Percentiles rank a stretch among this genome's conserved stretches.
Conservation (phyloP, 2,888 invertebrate species). For the Steinernema scapterisci region DNA sequence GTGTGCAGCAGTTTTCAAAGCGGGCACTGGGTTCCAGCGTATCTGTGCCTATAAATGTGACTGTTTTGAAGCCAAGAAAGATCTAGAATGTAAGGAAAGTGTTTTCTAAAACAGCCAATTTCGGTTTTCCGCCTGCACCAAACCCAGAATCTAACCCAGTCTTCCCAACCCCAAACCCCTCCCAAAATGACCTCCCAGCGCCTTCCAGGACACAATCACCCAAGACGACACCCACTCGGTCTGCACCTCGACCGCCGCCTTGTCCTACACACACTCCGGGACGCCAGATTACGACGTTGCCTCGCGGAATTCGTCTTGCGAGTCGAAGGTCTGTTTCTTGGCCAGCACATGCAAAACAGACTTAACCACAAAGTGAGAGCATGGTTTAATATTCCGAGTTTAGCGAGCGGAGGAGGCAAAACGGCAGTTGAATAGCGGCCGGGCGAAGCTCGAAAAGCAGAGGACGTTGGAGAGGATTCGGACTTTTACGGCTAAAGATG, state of each 20-base stretch:
- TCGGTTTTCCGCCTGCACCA: too few species aligned
- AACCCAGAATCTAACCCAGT: background rate
- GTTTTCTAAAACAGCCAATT: too few species aligned
- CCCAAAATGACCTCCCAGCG: background rate
- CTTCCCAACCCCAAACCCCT: background rate
- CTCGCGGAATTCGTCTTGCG: background rate
- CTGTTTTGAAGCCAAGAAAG: too few species aligned
- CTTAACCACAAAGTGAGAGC: too few species aligned
- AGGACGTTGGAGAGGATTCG: slow-evolving; percentile 39
- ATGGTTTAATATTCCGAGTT: too few species aligned
- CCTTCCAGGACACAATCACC: slow-evolving; percentile 25
- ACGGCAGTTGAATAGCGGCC: slow-evolving; percentile 36
- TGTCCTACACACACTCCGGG: background rate
- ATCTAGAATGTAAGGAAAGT: too few species aligned
- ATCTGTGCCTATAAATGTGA: too few species aligned
- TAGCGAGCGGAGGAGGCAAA: slow-evolving; percentile 38
- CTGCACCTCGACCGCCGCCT: slow-evolving; percentile 15
- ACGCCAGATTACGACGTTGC: slow-evolving; percentile 12
- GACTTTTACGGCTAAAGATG: slow-evolving; percentile 37
- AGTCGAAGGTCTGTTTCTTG: slow-evolving; percentile 8
- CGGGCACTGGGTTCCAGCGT: too few species aligned
- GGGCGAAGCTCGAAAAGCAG: slow-evolving; percentile 40
- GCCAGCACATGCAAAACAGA: too few species aligned
- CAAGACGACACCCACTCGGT: slow-evolving; percentile 22
- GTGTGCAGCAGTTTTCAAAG: too few species aligned